Conservation (phyloP, 2,797 vertebrate species). For the Xenops minutus region DNA sequence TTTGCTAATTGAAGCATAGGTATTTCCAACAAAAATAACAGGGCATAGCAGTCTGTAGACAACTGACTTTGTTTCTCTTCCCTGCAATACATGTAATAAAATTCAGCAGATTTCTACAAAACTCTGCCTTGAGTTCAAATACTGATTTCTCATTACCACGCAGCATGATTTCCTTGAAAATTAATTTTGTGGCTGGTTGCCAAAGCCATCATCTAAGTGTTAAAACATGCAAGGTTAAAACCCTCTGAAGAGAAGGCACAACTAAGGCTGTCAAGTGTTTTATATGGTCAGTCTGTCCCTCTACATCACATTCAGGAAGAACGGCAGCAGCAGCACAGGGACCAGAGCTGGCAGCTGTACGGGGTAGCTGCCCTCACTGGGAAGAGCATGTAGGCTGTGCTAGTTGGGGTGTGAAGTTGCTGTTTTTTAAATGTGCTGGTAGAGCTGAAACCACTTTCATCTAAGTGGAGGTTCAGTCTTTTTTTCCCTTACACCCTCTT, state of each 20-base stretch:
- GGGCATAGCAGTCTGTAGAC: not conserved
- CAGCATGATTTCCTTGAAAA: not conserved
- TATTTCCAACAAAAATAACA: not conserved
- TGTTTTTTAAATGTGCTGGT: not conserved
- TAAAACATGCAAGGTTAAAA: conserved; percentile 13
- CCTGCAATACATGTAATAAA: not conserved
- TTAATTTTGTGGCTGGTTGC: not conserved
- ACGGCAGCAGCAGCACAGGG: not conserved
- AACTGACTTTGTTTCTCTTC: not conserved
- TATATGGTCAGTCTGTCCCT: not conserved
- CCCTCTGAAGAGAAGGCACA: not conserved
- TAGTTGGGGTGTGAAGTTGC: not conserved
- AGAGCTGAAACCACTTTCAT: conserved; percentile 60
- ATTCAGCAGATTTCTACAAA: not conserved
- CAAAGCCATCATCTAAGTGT: not conserved
- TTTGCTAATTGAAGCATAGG: not conserved
- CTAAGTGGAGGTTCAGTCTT: conserved; percentile 55
- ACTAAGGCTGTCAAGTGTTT: not conserved
- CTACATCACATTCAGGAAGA: not conserved
- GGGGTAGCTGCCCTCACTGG: not conserved
- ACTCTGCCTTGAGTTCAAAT: not conserved
- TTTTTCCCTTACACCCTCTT: not conserved
- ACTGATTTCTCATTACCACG: not conserved
- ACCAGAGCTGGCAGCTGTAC: not conserved
- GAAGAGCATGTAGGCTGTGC: not conserved